Conservation (phyloP, 2,888 invertebrate genomes). For the Aspidapion aeneum region DNA sequence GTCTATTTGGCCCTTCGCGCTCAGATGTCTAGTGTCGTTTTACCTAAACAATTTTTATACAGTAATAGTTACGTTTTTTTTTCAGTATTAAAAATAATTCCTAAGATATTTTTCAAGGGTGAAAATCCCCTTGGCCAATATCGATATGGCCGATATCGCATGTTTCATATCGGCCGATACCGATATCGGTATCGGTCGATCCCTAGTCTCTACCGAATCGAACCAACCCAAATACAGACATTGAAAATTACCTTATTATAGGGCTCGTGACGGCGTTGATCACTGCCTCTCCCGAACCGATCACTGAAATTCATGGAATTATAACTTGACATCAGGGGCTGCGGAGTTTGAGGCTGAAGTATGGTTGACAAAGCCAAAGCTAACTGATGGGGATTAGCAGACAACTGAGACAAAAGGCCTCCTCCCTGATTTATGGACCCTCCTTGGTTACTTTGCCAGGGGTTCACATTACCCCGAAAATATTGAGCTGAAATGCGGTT, state of each 20-base stretch:
- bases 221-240: too few relatives aligned
- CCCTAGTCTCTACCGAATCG: too few relatives aligned
- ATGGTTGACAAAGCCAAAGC: conserved; percentile 58
- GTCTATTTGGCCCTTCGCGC: too few relatives aligned
- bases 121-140: too few relatives aligned
- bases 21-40: too few relatives aligned
- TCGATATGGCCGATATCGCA: too few relatives aligned
- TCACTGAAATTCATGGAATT: conserved; percentile 26
- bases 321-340: conserved; percentile 47
- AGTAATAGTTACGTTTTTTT: too few relatives aligned
- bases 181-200: too few relatives aligned
- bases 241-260: background rate
- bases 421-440: conserved; percentile 35
- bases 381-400: conserved; percentile 59
- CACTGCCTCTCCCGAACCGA: background rate
- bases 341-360: conserved; percentile 46
- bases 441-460: conserved; percentile 46
- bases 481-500: background rate
- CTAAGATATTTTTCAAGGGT: too few relatives aligned
- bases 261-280: background rate
- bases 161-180: too few relatives aligned
- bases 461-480: conserved; percentile 29
- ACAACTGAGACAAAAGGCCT: conserved; percentile 40
- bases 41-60: too few relatives aligned
- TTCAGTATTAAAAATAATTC: too few relatives aligned